Percentiles rank a stretch among this genome's conserved stretches.
Evolutionary conservation across 2,888 invertebrate species (phyloP).

Genomic region (Muschampia staudingeri): DNA sequence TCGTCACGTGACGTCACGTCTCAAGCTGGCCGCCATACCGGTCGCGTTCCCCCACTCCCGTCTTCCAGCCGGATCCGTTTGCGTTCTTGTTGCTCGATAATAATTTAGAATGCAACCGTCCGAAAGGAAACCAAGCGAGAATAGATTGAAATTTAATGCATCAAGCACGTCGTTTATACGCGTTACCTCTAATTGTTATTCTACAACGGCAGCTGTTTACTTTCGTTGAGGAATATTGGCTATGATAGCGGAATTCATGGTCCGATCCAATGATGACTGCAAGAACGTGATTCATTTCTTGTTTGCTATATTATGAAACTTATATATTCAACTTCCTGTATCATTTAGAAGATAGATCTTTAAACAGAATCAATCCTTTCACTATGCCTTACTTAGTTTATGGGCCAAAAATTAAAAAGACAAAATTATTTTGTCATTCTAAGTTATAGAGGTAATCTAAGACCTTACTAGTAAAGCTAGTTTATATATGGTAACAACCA

Average conservation of each 20-base stretch:
- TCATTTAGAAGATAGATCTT: background rate
- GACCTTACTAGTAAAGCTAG: no score
- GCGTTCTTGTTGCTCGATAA: slow-evolving; percentile 74
- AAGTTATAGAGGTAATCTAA: no score
- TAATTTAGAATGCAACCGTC: slow-evolving; percentile 88
- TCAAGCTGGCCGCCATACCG: slow-evolving; percentile 91
- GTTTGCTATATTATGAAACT: background rate
- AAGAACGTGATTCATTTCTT: slow-evolving; percentile 78
- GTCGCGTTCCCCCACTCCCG: slow-evolving; percentile 83
- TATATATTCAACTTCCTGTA: background rate
- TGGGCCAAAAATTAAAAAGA: no score
- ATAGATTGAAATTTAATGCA: slow-evolving; percentile 90
- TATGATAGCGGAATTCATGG: slow-evolving; percentile 81
- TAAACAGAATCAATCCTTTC: background rate
- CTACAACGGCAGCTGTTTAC: slow-evolving; percentile 88
- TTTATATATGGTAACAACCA: no score
- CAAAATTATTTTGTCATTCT: no score
- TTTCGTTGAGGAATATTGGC: slow-evolving; percentile 87
- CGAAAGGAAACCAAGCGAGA: slow-evolving; percentile 89
- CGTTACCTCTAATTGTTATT: slow-evolving; percentile 87
- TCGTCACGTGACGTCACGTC: slow-evolving; percentile 92
- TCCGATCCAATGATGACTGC: slow-evolving; percentile 71
- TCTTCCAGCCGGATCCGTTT: slow-evolving; percentile 87
- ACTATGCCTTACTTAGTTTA: no score
- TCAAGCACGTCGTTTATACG: slow-evolving; percentile 81